phyloP scores from a whole-genome alignment of 2,888 invertebrate genomes.

The Himalopsyche tibetana region DNA sequence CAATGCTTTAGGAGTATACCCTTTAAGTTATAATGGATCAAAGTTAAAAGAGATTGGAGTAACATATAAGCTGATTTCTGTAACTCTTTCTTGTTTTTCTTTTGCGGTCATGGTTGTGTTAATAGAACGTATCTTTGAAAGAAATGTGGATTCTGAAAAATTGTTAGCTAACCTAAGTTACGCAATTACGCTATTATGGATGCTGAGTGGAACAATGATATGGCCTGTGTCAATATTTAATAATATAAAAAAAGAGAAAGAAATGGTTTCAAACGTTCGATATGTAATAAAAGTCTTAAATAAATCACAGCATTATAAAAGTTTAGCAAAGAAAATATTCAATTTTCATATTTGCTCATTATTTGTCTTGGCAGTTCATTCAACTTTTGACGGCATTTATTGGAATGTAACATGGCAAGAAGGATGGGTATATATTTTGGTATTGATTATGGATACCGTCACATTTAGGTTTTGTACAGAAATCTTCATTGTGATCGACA shows the following conservation, averaged over 20 bases:
- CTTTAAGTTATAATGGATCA: not conserved
- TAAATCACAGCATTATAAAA: not conserved
- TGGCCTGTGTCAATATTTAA: not conserved
- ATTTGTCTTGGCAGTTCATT: not conserved
- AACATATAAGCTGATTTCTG: not conserved
- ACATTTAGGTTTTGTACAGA: slow-evolving; percentile 3
- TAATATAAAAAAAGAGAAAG: not conserved
- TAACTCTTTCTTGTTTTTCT: not conserved
- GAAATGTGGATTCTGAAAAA: too few species aligned
- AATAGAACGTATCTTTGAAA: too few species aligned
- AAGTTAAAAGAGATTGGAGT: not conserved
- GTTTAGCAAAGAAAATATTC: not conserved
- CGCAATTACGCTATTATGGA: not conserved
- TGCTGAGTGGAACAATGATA: not conserved
- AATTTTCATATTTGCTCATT: not conserved
- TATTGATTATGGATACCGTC: not conserved
- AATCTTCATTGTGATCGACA: not conserved
- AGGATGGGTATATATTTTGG: not conserved
- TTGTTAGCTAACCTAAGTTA: too few species aligned
- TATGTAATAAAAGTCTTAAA: not conserved
- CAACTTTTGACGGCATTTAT: not conserved
- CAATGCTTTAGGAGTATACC: not conserved
- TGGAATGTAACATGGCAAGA: not conserved
- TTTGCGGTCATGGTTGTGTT: not conserved
- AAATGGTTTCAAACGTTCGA: slow-evolving; percentile 7